Percentiles rank a stretch among this genome's conserved stretches.
Conservation (phyloP, 2,888 invertebrate species). For the Parthenolecanium corni region DNA sequence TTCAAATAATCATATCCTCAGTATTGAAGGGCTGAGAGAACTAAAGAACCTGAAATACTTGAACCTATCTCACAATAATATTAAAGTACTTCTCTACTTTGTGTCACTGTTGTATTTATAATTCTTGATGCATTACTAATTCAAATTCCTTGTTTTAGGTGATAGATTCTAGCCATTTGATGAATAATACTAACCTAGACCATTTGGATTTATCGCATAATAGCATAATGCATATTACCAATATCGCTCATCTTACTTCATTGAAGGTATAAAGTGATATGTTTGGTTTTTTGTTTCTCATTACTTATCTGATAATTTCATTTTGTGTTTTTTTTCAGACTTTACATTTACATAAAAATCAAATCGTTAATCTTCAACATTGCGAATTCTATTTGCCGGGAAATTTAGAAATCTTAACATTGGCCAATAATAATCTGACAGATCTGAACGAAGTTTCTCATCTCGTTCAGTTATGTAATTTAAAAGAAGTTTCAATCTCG, state of each 20-base stretch:
- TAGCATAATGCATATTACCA: constrained; percentile 69
- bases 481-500: constrained; percentile 71
- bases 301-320: constrained; percentile 17
- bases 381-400: constrained; percentile 71
- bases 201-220: constrained; percentile 82
- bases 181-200: constrained; percentile 67
- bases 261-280: constrained; percentile 55
- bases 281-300: background rate
- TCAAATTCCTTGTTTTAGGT: constrained; percentile 41
- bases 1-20: constrained; percentile 75
- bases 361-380: constrained; percentile 65
- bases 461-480: constrained; percentile 58
- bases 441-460: constrained; percentile 80
- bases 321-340: constrained; percentile 47
- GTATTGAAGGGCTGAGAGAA: constrained; percentile 81
- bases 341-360: constrained; percentile 72
- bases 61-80: constrained; percentile 77
- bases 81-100: constrained; percentile 50
- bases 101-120: constrained; percentile 31
- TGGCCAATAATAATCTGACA: constrained; percentile 69
- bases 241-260: constrained; percentile 67
- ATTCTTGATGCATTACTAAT: background rate
- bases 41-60: constrained; percentile 66
- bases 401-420: constrained; percentile 59
- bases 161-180: constrained; percentile 64